A percentile compares a stretch with the other conserved stretches of the same genome.
Evolutionary conservation across 2,113 vertebrate species (phyloP).

Genomic region (Amblyopsis rosae): DNA sequence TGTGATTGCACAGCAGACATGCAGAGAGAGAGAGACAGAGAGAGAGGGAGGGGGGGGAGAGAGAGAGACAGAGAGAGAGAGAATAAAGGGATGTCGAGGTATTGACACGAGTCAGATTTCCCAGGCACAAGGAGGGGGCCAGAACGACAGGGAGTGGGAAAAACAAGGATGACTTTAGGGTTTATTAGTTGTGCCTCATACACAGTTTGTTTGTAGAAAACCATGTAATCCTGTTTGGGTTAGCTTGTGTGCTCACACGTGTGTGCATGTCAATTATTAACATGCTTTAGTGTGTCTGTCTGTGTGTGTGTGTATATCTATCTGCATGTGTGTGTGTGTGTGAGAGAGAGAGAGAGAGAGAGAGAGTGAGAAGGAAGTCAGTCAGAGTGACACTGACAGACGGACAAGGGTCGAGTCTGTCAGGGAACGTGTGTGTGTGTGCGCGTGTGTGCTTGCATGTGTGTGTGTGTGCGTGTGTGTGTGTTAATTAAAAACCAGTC

Average conservation of each 20-base stretch:
- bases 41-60: slow-evolving; percentile 39
- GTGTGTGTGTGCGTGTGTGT: slow-evolving; percentile 3
- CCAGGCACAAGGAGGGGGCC: slow-evolving; percentile 53
- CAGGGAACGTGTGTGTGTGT: background rate
- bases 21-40: slow-evolving; percentile 44
- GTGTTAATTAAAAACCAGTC: slow-evolving; percentile 55
- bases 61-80: slow-evolving; percentile 46
- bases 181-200: slow-evolving; percentile 56
- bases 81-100: slow-evolving; percentile 15
- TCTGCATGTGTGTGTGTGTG: no score
- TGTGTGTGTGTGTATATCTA: background rate
- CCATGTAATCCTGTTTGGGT: slow-evolving; percentile 12
- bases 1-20: no score
- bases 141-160: slow-evolving; percentile 59
- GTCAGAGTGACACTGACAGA: rapidly evolving
- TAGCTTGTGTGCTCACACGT: background rate
- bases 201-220: slow-evolving; percentile 45
- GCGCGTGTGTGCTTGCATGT: slow-evolving; percentile 6
- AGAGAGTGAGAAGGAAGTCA: no score
- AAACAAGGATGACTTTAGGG: slow-evolving; percentile 69
- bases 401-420: no score
- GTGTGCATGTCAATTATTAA: background rate
- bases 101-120: slow-evolving; percentile 42
- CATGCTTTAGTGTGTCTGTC: background rate
- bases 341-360: slow-evolving; percentile 46